Percentiles rank a stretch among this genome's conserved stretches.
Evolutionary conservation across 2,888 invertebrate species (phyloP).

Genomic region (Apodemia duryi): DNA sequence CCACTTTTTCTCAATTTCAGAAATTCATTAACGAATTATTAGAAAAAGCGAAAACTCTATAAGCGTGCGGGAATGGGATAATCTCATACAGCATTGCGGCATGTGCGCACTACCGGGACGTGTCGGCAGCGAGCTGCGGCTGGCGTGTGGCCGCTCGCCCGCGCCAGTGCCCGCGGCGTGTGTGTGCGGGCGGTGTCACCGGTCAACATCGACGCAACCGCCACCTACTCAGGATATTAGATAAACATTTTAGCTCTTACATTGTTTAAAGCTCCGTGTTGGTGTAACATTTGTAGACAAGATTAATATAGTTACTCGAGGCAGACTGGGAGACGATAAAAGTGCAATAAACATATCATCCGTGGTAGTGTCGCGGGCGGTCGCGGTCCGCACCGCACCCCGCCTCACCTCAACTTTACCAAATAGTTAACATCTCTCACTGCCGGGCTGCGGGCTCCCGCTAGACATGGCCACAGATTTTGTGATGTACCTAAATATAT

Average conservation of each 20-base stretch:
- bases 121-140: background rate
- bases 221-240: background rate
- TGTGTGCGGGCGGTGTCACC: background rate
- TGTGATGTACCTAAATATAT: background rate
- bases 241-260: background rate
- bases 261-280: slow-evolving; percentile 1
- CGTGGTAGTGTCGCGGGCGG: slow-evolving; percentile 15
- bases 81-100: slow-evolving; percentile 35
- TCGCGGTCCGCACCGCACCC: background rate
- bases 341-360: slow-evolving; percentile 37
- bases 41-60: slow-evolving; percentile 93
- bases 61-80: slow-evolving; percentile 44
- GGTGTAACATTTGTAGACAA: slow-evolving; percentile 2
- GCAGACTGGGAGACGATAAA: slow-evolving; percentile 21
- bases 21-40: slow-evolving; percentile 94
- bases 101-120: slow-evolving; percentile 16
- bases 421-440: background rate
- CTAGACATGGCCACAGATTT: background rate
- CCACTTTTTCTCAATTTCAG: slow-evolving; percentile 73
- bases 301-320: background rate
- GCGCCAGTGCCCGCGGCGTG: background rate
- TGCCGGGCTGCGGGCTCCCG: background rate
- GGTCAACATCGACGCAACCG: background rate
- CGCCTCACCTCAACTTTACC: too few relatives aligned
- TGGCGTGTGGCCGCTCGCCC: background rate